These are phyloP conservation scores for Eurytoma californica DNA, from an alignment of 2,888 invertebrate species.

Conservation along the genomic window DNA sequence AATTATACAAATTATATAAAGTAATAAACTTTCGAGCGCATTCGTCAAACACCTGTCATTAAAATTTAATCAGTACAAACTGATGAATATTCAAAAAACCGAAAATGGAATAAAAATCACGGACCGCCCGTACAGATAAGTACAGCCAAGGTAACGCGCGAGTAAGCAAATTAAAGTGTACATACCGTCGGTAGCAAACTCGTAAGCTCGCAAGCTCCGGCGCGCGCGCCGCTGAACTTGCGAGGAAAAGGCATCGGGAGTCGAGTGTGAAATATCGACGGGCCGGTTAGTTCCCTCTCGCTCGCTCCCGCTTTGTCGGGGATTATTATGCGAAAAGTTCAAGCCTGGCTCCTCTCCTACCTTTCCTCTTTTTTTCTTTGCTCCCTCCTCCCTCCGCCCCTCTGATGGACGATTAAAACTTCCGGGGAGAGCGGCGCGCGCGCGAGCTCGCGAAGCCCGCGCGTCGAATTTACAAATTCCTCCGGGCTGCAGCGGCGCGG, in stretches of 20 bases:
- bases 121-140: too few species aligned
- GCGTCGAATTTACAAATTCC: conserved; percentile 70
- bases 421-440: conserved; percentile 50
- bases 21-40: too few species aligned
- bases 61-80: too few species aligned
- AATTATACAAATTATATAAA: too few species aligned
- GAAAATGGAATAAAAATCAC: too few species aligned
- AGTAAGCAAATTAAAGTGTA: too few species aligned
- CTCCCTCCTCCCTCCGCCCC: conserved; percentile 59
- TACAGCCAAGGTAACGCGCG: too few species aligned
- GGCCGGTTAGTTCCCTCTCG: background rate
- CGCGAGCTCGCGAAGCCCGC: conserved; percentile 13
- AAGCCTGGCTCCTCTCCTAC: conserved; percentile 57
- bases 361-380: conserved; percentile 62
- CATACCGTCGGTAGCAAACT: too few species aligned
- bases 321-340: conserved; percentile 70
- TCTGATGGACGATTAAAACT: conserved; percentile 70
- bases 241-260: background rate
- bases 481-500: conserved; percentile 55
- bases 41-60: too few species aligned
- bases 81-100: too few species aligned
- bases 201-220: too few species aligned
- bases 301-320: conserved; percentile 31
- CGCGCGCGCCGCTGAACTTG: too few species aligned
- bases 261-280: conserved; percentile 39